A percentile compares a stretch with the other conserved stretches of the same genome.
Evolutionary conservation across 2,797 vertebrate genomes (phyloP).

Genomic region (Taenioides sp.): DNA sequence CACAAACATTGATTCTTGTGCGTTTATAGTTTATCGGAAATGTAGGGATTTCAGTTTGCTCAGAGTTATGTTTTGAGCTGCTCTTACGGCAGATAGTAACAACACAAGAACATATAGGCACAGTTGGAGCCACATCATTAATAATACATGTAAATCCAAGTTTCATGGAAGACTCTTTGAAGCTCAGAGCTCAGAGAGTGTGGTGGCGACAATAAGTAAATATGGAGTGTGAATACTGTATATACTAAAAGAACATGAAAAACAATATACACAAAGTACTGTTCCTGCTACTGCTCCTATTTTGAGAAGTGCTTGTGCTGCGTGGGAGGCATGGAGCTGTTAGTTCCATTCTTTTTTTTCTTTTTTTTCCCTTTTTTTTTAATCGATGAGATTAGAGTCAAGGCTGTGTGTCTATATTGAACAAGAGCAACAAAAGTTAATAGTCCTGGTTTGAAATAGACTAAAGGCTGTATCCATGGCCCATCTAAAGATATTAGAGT

Average conservation of each 20-base stretch:
- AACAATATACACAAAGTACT: conserved; percentile 3
- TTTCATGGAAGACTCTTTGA: not conserved
- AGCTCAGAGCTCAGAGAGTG: not conserved
- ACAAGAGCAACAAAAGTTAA: not conserved
- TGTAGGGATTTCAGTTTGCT: too few relatives aligned
- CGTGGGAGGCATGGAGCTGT: conserved; percentile 41
- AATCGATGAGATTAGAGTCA: conserved; percentile 25
- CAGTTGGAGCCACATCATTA: not conserved
- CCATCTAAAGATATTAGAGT: too few relatives aligned
- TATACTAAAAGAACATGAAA: conserved; percentile 10
- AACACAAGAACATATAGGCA: not conserved
- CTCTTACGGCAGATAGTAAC: too few relatives aligned
- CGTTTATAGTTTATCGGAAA: too few relatives aligned
- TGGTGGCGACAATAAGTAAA: conserved; percentile 19
- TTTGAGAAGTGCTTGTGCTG: conserved; percentile 36
- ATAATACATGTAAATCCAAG: not conserved
- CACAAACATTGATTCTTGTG: too few relatives aligned
- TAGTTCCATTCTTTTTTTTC: not conserved
- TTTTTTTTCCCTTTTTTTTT: too few relatives aligned
- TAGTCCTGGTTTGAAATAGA: too few relatives aligned
- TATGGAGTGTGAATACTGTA: conserved; percentile 7
- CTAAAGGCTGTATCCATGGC: too few relatives aligned
- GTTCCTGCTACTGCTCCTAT: conserved; percentile 30
- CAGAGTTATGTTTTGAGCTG: not conserved
- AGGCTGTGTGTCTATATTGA: conserved; percentile 27